Percentiles rank a stretch among this genome's conserved stretches.
Conservation (phyloP, 2,888 invertebrate species). For the Yponomeuta plumbellus region DNA sequence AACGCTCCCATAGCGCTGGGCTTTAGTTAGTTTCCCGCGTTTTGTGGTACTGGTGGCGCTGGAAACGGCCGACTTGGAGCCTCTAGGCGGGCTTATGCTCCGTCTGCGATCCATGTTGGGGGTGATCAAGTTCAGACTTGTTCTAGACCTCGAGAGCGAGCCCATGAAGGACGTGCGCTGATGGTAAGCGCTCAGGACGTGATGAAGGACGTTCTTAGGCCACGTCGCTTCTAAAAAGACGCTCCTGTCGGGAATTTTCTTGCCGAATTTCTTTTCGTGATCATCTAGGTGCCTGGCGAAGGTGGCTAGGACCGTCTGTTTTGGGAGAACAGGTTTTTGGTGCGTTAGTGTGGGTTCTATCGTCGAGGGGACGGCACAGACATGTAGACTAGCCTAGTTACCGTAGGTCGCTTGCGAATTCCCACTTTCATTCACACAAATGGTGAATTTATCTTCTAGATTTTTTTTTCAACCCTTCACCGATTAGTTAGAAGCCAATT, state of each 20-base stretch:
- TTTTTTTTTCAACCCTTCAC: not conserved
- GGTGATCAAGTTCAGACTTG: constrained; percentile 64
- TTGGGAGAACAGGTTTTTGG: constrained; percentile 21
- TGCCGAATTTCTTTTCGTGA: constrained; percentile 65
- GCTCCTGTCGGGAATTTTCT: constrained; percentile 48
- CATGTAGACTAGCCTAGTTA: not conserved
- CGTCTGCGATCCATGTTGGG: constrained; percentile 50
- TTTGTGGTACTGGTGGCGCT: constrained; percentile 46
- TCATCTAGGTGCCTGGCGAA: constrained; percentile 64
- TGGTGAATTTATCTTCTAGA: not conserved
- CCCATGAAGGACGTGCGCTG: constrained; percentile 70
- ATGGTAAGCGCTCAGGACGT: constrained; percentile 54
- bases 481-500: constrained; percentile 1
- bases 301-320: constrained; percentile 51
- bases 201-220: constrained; percentile 66
- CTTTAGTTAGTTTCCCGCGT: constrained; percentile 47
- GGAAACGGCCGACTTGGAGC: constrained; percentile 44
- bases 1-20: constrained; percentile 53
- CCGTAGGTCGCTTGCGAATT: not conserved
- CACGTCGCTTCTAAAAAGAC: constrained; percentile 55
- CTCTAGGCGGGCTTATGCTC: constrained; percentile 46
- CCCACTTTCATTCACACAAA: no score
- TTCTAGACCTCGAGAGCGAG: constrained; percentile 73
- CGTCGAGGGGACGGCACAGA: constrained; percentile 7
- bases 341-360: not conserved